Evolutionary conservation across 92 coral and sea anemone genomes (phyloP), one percentile per base, ranked within the genome.

Genomic region (Nematostella vectensis): DNA sequence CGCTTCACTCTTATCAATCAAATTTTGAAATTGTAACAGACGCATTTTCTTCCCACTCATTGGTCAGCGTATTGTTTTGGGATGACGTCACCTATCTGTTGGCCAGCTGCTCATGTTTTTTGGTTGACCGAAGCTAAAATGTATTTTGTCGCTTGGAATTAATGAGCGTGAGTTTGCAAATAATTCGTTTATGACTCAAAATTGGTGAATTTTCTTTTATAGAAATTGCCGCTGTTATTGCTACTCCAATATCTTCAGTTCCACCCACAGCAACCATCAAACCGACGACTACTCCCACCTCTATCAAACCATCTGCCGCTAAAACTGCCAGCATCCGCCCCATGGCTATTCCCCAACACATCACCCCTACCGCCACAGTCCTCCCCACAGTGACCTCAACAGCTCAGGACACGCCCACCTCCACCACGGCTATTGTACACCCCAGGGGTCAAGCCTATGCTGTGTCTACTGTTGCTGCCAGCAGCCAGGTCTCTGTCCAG

Each of bases 221-320:
- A n/a, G n/a, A n/a, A n/a, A n/a, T n/a, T n/a, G n/a, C n/a, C n/a
- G n/a, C n/a, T n/a, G n/a, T n/a, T n/a, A n/a, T n/a, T n/a, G 48
- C 74, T 22, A 70, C 68, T 11, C 74, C 75, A 8, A 69, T 78
- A 8, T 76, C 74, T 15, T 70, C 80, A 22, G 89, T 69, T 9
- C 95, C 97, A 21, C 97, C 95, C 25, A 89, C 97, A 15, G 97
- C 97, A 15, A 77, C 97, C 2, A 80, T 89, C 48, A 89, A 89
- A 71, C 97, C 97, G 29, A 89, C 97, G n/a, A 73, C 97, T 17
- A 82, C 96, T 11, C 86, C 97, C 26, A 56, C 78, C 10, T 36
- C 76, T 18, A 74, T 78, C 51, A 88, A 88, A 68, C 67, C 91
- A 25, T 45, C 86, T n/a, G 77, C 75, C 15, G 74, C 93, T 22